phyloP scores from a whole-genome alignment of 2,888 invertebrate genomes.

The Melieria omissa region DNA sequence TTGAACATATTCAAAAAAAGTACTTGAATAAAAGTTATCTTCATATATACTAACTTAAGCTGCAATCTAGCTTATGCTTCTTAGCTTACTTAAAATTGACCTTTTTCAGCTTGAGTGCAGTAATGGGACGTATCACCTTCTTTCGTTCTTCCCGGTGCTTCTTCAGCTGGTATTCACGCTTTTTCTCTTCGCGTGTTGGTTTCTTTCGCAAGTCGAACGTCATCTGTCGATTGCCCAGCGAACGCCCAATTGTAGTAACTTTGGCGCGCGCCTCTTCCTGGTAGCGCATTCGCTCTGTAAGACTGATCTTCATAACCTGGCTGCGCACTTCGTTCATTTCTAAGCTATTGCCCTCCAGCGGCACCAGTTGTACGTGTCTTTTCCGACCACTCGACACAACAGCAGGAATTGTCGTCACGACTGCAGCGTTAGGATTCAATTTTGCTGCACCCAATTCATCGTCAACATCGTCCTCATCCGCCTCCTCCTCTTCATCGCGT shows the following conservation, averaged over 20 bases:
- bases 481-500: slow-evolving; percentile 55
- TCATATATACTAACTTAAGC: background rate
- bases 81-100: slow-evolving; percentile 61
- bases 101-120: slow-evolving; percentile 66
- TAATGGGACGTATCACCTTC: slow-evolving; percentile 72
- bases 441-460: background rate
- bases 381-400: slow-evolving; percentile 47
- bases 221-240: slow-evolving; percentile 82
- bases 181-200: slow-evolving; percentile 68
- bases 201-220: slow-evolving; percentile 76
- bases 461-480: slow-evolving; percentile 54
- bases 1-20: background rate
- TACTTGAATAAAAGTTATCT: no score
- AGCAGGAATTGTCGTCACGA: no score
- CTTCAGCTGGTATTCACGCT: slow-evolving; percentile 72
- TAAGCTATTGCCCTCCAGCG: slow-evolving; percentile 72
- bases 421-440: no score
- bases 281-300: slow-evolving; percentile 78
- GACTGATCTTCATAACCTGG: slow-evolving; percentile 57
- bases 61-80: background rate
- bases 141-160: slow-evolving; percentile 78
- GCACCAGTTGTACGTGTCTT: slow-evolving; percentile 70
- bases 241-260: slow-evolving; percentile 69
- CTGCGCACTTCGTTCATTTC: slow-evolving; percentile 50
- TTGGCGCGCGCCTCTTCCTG: slow-evolving; percentile 67